Conservation (phyloP, 2,113 vertebrate genomes). For the Callionymus lyra region DNA sequence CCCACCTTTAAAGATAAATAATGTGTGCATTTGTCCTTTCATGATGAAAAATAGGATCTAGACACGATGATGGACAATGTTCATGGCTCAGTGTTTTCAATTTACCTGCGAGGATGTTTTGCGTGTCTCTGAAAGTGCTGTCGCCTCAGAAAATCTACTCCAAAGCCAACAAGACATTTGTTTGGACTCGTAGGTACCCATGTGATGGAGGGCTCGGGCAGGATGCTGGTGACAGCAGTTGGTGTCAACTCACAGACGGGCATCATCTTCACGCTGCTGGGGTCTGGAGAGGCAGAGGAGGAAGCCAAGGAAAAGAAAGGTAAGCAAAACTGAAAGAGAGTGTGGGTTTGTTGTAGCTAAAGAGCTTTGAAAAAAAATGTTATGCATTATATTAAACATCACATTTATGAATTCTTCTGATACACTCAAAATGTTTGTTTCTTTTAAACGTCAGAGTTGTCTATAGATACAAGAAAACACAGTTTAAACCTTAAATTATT, state of each 20-base stretch:
- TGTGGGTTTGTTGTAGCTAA: not conserved
- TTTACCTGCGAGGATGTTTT: too few species aligned
- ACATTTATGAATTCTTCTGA: too few species aligned
- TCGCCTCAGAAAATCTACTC: too few species aligned
- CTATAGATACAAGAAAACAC: slow-evolving; percentile 32
- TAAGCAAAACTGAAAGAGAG: slow-evolving; percentile 13
- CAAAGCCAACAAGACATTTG: not conserved
- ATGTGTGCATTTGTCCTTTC: too few species aligned
- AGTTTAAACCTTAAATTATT: slow-evolving; percentile 52
- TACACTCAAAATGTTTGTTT: too few species aligned
- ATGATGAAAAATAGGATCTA: too few species aligned
- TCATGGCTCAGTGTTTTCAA: too few species aligned
- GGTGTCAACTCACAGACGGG: slow-evolving; percentile 71
- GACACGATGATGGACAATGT: too few species aligned
- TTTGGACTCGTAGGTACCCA: slow-evolving; percentile 57
- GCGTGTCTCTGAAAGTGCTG: too few species aligned
- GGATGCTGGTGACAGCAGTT: slow-evolving; percentile 72
- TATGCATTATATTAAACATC: too few species aligned
- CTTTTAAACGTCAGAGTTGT: too few species aligned
- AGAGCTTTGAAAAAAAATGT: not conserved
- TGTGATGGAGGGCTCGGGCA: slow-evolving; percentile 72
- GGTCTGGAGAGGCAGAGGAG: slow-evolving; percentile 67
- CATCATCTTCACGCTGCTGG: slow-evolving; percentile 71
- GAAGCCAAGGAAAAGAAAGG: slow-evolving; percentile 72
- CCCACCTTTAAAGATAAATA: too few species aligned